Conservation (phyloP, 2,888 invertebrate species). For the Formica aserva region DNA sequence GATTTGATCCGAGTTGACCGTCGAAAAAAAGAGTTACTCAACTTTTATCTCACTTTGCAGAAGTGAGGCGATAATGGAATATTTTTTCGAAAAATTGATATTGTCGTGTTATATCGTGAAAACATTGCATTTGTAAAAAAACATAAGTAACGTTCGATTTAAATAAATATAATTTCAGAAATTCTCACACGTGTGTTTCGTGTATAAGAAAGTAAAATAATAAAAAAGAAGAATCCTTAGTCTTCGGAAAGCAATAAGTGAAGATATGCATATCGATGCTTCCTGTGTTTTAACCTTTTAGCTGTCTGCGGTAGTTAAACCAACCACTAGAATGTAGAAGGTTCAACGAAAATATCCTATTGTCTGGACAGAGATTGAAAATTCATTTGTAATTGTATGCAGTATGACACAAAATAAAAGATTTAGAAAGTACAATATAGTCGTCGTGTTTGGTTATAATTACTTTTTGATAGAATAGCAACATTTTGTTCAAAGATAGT, state of each 20-base stretch:
- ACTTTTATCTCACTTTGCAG: background rate
- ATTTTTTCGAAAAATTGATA: background rate
- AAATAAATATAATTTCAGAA: background rate
- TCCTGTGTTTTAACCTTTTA: background rate
- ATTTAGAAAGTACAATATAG: background rate
- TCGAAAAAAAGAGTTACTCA: background rate
- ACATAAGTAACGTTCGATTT: background rate
- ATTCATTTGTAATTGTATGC: background rate
- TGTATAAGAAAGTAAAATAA: background rate
- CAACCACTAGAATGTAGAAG: background rate
- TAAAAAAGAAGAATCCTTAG: background rate
- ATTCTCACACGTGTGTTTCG: background rate
- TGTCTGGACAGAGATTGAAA: conserved; percentile 33
- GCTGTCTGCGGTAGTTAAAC: background rate
- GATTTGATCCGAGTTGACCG: conserved; percentile 49
- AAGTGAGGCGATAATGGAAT: background rate
- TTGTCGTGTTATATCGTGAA: background rate
- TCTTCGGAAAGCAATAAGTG: background rate
- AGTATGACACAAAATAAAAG: background rate
- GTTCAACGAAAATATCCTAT: conserved; percentile 17
- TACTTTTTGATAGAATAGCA: background rate
- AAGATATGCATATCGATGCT: background rate
- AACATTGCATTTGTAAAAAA: background rate
- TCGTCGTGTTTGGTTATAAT: background rate
- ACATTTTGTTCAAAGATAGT: background rate